Evolutionary conservation across 2,113 vertebrate species (phyloP), one percentile per base, ranked within the genome.

Genomic region (Pandion haliaetus): DNA sequence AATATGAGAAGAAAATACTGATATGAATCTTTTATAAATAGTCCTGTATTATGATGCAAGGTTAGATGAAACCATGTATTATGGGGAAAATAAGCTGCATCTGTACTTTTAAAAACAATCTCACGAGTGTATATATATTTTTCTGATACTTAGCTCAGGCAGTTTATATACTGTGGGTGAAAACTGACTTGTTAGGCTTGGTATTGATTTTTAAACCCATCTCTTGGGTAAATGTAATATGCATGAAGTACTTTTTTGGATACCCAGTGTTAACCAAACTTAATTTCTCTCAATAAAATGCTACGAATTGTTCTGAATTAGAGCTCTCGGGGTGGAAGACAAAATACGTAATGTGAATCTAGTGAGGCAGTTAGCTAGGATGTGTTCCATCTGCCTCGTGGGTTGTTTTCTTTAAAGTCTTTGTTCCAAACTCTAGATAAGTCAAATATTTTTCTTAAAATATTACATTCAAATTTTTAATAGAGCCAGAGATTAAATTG

Each of bases 331-430:
- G 61, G 47, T 57, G 18, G 44, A 57, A 91, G 61, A 36, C 72
- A 71, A 86, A 88, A 69, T 42, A 44, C 0, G 0, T 72, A 54
- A 67, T 1, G 5, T 0, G 0, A 7, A 15, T 66, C 6, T 42
- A 52, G 57, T 0, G 2, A 6, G 14, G 52, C 86, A 28, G 21
- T 54, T 57, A 76, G 42, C 42, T 40, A 8, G 14, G 95, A 86
- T 92, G 23, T 2, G 2, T 94, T 93, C 90, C 90, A 63, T 86
- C 85, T 88, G 80, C 57, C 31, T 93, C 9, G 1, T 69, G 87
- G 38, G 17, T 25, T 81, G 25, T 63, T 80, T 59, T 59, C 29
- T 45, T 59, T 62, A 8, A 74, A 93, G 54, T 63, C 63, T 52
- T 47, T 97, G n/a, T 94, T 95, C 72, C 59, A 84, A 89, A 82